A percentile compares a stretch with the other conserved stretches of the same genome.
Conservation (phyloP, 2,797 vertebrate genomes). For the Botia kubotai region DNA sequence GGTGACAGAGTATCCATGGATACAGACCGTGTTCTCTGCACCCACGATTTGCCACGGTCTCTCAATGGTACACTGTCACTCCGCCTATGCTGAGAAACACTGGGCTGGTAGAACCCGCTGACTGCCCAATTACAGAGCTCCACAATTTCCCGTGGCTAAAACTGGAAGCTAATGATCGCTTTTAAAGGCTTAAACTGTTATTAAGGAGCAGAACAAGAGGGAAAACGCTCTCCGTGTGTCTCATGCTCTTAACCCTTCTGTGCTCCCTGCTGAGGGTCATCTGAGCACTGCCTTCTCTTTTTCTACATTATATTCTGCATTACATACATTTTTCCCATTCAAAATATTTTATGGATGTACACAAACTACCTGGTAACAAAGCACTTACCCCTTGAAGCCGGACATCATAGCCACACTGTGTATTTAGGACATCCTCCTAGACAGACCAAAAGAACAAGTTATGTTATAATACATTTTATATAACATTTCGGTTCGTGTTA, state of each 20-base stretch:
- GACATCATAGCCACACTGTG: conserved; percentile 92
- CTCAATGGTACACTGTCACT: conserved; percentile 23
- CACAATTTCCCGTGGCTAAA: conserved; percentile 75
- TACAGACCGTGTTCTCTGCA: conserved; percentile 18
- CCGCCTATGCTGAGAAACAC: conserved; percentile 44
- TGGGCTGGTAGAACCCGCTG: conserved; percentile 73
- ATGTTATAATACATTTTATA: neutral
- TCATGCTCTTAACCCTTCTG: conserved; percentile 41
- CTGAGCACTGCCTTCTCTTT: neutral
- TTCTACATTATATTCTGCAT: conserved; percentile 1
- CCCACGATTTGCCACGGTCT: neutral
- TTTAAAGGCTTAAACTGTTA: conserved; percentile 80
- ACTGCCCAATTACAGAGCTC: conserved; percentile 81
- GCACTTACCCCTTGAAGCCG: conserved; percentile 82
- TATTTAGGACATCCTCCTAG: conserved; percentile 92
- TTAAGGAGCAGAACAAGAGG: conserved; percentile 63
- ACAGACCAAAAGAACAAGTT: conserved; percentile 20
- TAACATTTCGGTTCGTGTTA: neutral
- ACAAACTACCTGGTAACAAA: neutral
- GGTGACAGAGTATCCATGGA: conserved; percentile 34
- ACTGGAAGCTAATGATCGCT: conserved; percentile 81
- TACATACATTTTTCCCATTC: neutral
- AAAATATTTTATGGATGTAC: neutral
- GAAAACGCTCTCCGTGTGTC: conserved; percentile 21
- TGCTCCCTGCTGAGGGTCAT: conserved; percentile 2